Evolutionary conservation across 2,113 vertebrate species (phyloP), one percentile per base, ranked within the genome.

Genomic region (Dissostichus mawsoni): DNA sequence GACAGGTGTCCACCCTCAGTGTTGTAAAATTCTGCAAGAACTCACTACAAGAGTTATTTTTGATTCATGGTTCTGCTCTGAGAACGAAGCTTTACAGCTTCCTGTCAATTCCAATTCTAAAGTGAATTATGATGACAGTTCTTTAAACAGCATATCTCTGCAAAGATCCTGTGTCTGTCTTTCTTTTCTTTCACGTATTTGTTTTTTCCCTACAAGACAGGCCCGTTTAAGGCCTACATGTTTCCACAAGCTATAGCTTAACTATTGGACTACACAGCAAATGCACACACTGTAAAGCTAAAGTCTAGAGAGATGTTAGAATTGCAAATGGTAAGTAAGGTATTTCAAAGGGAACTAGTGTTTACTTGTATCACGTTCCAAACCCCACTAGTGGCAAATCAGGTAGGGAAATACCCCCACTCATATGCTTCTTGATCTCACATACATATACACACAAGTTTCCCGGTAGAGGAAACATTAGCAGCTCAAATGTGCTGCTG

Each of bases 301-400:
- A 74, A 41, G 36, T 41, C 36, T 41, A 87, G 69, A 25, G 17
- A 77, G 80, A 91, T 93, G 85, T 91, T 92, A 83, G 90, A 92
- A 92, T 92, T 89, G 84, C 90, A 93, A 94, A 95, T 93, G 84
- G 63, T 78, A 81, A 78, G 52, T 92, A 83, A 51, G 76, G 45
- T 83, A 87, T 92, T 93, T 94, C 89, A 91, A 93, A 94, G 85
- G 74, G 55, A 75, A 23, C 45, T 55, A 67, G 63, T 84, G 79
- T 90, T 92, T 91, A 81, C 81, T 90, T 81, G 80, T 86, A 94
- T 93, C 88, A 82, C 33, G 79, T 90, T 94, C 89, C 94, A 93
- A 87, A 65, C 16, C 12, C 17, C 85, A 82, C 56, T 82, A 76
- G 65, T 33, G 25, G 84, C 91, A 91, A 81, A 91, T 93, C 92